Evolutionary conservation across 2,888 invertebrate species (phyloP), one percentile per base, ranked within the genome.

Genomic region (Neoscelio sp.): DNA sequence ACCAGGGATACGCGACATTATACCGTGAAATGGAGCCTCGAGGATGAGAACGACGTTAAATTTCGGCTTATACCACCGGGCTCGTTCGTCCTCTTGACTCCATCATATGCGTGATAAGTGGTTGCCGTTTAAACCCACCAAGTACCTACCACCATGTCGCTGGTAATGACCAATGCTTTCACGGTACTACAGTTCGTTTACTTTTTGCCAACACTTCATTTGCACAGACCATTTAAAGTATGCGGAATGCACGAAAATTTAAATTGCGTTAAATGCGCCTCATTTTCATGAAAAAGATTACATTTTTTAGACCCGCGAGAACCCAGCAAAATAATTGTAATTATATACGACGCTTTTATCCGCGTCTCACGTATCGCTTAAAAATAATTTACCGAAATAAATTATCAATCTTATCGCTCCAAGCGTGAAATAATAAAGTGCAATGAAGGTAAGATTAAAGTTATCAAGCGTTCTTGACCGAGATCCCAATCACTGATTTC

Each of bases 1-100:
- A 67, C 78, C 82, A 81, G 76, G 85, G 83, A 84, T 85, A 83
- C 82, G 85, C 81, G 81, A 77, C 80, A 83, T 88, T 86, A 87
- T 84, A 88, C 84, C 89, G 88, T 89, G 89, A 89, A 89, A 89
- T 88, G 86, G 85, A 87, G 84, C 85, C 85, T 81, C 82, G 83
- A 82, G 82, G 83, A 84, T 84, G 84, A 77, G 81, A 82, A 80
- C 78, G 82, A 82, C 81, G 85, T 84, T 85, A 84, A 82, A 84
- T 84, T 84, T 85, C 80, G 82, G 80, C 64, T 17, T 42, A 13
- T 58, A 70, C 68, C 68, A 64, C 56, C 76, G 40, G 62, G 54
- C 62, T 67, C 38, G 67, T 35, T 67, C 56, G 44, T 42, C 77
- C 80, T 73, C 82, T 73, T 58, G 81, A 78, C 81, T 81, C 75